Conservation (phyloP, 1,140 invertebrate genomes). For the Diorhabda sublineata region DNA sequence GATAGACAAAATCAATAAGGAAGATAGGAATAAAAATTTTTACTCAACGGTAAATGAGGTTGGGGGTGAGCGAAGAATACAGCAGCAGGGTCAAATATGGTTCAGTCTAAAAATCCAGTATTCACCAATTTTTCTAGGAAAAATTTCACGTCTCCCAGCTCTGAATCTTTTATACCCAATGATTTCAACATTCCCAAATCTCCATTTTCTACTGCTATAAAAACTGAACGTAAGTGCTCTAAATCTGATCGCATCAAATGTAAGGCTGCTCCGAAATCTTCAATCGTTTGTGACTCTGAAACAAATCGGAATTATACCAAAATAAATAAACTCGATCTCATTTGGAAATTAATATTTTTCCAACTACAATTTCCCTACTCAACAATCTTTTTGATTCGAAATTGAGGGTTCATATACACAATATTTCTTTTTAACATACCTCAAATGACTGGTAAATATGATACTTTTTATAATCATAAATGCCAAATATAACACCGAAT, state of each 20-base stretch:
- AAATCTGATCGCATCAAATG: conserved; percentile 83
- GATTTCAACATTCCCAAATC: conserved; percentile 91
- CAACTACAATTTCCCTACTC: no score
- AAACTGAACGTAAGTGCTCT: conserved; percentile 88
- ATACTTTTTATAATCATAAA: no score
- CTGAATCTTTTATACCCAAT: conserved; percentile 90
- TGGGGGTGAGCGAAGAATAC: conserved; percentile 44
- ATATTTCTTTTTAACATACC: no score
- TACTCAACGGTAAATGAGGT: conserved; percentile 43
- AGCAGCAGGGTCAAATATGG: conserved; percentile 51
- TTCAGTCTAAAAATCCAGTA: conserved; percentile 94
- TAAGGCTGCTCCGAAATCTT: conserved; percentile 84
- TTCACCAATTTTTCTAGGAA: conserved; percentile 95
- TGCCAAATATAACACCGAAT: no score
- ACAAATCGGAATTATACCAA: conserved; percentile 22
- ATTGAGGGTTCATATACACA: no score
- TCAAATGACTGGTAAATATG: no score
- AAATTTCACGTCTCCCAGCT: conserved; percentile 95
- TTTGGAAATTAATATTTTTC: no score
- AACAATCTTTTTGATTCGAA: no score
- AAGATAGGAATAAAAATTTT: conserved; percentile 45
- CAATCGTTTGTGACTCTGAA: conserved; percentile 93
- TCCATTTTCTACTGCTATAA: conserved; percentile 95
- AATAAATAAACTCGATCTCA: no score
- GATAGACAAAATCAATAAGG: conserved; percentile 36